Evolutionary conservation across 2,888 invertebrate species (phyloP).

Genomic region (Drepanosiphum platanoidis): DNA sequence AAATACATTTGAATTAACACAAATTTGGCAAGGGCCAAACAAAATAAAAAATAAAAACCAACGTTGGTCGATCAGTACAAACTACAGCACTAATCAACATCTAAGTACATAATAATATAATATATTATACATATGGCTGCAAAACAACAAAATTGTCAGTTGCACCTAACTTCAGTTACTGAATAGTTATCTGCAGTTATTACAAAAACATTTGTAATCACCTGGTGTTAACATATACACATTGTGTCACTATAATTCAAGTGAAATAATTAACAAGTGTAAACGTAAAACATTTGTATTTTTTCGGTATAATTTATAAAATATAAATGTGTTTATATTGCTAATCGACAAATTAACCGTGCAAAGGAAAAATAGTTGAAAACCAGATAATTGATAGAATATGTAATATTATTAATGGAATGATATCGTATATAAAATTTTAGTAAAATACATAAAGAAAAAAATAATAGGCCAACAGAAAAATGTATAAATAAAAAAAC

Average conservation of each 20-base stretch:
- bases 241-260: conserved; percentile 11
- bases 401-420: no score
- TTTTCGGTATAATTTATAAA: neutral
- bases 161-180: neutral
- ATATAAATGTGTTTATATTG: no score
- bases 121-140: conserved; percentile 23
- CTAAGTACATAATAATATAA: conserved; percentile 19
- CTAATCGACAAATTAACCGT: no score
- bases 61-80: neutral
- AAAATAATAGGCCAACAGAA: no score
- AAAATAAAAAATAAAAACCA: conserved; percentile 8
- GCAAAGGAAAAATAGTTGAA: no score
- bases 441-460: no score
- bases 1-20: neutral
- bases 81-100: conserved; percentile 22
- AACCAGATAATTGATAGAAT: no score
- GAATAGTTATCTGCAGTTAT: conserved; percentile 32
- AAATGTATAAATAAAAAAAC: no score
- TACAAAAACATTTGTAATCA: conserved; percentile 49
- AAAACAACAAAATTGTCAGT: conserved; percentile 45
- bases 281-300: neutral
- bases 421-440: no score
- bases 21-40: neutral
- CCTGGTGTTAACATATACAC: neutral
- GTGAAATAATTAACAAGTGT: conserved; percentile 3